These are phyloP conservation scores for Eumaeus atala DNA, from an alignment of 1,140 invertebrate genomes.

Conservation along the genomic window DNA sequence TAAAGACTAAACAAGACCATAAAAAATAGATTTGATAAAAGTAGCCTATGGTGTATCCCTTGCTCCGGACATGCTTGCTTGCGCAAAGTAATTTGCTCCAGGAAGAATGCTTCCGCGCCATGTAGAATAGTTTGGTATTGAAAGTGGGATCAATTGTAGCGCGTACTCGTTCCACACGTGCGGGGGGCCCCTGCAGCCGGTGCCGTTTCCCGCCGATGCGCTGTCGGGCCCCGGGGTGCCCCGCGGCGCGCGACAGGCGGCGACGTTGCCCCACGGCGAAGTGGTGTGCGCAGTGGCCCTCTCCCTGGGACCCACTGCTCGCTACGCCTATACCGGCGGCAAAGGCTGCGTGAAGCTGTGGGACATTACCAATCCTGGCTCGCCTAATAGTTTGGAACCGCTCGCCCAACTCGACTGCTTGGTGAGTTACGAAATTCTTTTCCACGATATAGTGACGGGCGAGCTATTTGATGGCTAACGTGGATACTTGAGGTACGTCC, in stretches of 20 bases:
- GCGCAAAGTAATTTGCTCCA: no score
- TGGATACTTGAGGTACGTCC: no score
- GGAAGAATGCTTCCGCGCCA: no score
- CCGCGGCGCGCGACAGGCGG: constrained; percentile 90
- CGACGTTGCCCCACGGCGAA: constrained; percentile 95
- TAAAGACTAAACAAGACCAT: no score
- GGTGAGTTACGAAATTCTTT: constrained; percentile 73
- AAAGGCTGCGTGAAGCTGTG: constrained; percentile 99
- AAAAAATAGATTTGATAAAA: background rate
- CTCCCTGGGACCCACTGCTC: constrained; percentile 87
- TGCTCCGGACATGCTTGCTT: no score
- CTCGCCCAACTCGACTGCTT: constrained; percentile 95
- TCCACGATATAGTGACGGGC: no score
- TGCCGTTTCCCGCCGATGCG: constrained; percentile 96
- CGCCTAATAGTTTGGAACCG: constrained; percentile 79
- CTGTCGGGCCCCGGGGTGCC: constrained; percentile 94
- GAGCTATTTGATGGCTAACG: no score
- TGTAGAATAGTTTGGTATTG: background rate
- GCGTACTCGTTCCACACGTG: constrained; percentile 95
- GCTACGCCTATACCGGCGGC: constrained; percentile 98
- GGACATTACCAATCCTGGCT: constrained; percentile 89
- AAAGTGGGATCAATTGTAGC: constrained; percentile 66
- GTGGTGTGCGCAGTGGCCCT: constrained; percentile 92
- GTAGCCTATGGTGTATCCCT: no score
- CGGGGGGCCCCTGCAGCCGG: constrained; percentile 92